Evolutionary conservation across 2,113 vertebrate genomes (phyloP), one percentile per base, ranked within the genome.

Genomic region (Engystomops pustulosus): DNA sequence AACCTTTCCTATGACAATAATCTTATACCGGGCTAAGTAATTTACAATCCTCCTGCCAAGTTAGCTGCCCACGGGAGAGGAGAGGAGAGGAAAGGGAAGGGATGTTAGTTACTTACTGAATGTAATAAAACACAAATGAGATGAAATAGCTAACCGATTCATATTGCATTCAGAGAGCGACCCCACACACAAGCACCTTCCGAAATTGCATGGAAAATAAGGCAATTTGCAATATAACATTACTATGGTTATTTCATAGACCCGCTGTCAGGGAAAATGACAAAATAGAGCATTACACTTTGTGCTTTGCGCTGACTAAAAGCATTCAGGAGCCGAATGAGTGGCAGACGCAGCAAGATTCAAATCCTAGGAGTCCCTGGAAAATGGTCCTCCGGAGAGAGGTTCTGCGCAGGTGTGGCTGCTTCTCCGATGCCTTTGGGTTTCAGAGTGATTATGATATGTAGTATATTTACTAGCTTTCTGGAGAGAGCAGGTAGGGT

Each of bases 1-100:
- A 84, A 77, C 81, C 71, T 76, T 84, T 84, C 25, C 72, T 77
- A 67, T 68, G 81, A 84, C 34, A 84, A 84, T 77, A 84, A 76
- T 77, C 58, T 68, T 68, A 67, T 65, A 62, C 44, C 53, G 20
- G 60, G 44, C 71, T 84, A 53, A 67, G 81, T 84, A 36, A 84
- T 84, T 77, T 84, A 84, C 72, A 68, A 49, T 67, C 45, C 18
- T 76, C 41, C 81, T 84, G 72, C 81, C 72, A 84, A 47, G n/a
- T 27, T 53, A 51, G 53, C 58, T 34, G 58, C 81, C 81, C 72
- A 76, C 72, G 30, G 71, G 53, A 74, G 41, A 68, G 44, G 55
- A 69, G 67, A 81, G 71, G 53, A 74, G 41, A 68, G 44, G 55
- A 69, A 49, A 81, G 68, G 51, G 45, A 81, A 12, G 79, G 32